Evolutionary conservation across 2,888 invertebrate genomes (phyloP).

Genomic region (Theretra japonica): DNA sequence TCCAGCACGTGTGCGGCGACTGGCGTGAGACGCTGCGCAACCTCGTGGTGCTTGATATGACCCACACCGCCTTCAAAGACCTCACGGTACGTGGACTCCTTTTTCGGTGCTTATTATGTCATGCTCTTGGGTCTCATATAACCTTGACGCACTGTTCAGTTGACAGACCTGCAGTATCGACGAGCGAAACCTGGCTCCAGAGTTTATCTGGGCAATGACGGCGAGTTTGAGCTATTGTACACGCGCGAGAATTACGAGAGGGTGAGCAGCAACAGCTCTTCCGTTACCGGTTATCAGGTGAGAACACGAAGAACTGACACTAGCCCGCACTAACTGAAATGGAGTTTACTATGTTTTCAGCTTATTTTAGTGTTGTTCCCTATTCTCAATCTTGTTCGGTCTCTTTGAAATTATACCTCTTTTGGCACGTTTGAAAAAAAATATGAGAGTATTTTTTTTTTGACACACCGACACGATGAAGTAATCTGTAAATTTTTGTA

Average conservation of each 20-base stretch:
- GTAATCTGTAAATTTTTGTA: too few relatives aligned
- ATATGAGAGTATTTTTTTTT: too few relatives aligned
- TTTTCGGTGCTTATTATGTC: background rate
- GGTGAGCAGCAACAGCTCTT: too few relatives aligned
- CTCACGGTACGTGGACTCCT: slow-evolving; percentile 24
- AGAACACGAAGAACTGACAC: background rate
- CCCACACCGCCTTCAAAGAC: background rate
- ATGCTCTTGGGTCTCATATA: background rate
- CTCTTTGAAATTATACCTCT: too few relatives aligned
- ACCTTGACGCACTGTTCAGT: background rate
- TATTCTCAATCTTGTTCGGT: too few relatives aligned
- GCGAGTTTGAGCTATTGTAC: slow-evolving; percentile 22
- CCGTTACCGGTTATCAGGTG: background rate
- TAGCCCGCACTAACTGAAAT: too few relatives aligned
- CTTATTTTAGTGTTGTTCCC: too few relatives aligned
- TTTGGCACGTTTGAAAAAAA: too few relatives aligned
- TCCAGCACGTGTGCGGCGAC: slow-evolving; percentile 7
- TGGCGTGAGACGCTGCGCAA: slow-evolving; percentile 18
- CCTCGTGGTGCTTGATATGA: background rate
- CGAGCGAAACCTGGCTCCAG: background rate
- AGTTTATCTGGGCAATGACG: background rate
- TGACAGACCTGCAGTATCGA: slow-evolving; percentile 20
- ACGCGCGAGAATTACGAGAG: background rate
- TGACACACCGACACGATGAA: too few relatives aligned
- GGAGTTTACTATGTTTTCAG: too few relatives aligned